Evolutionary conservation across 2,797 vertebrate species (phyloP).

Genomic region (Nasua narica): DNA sequence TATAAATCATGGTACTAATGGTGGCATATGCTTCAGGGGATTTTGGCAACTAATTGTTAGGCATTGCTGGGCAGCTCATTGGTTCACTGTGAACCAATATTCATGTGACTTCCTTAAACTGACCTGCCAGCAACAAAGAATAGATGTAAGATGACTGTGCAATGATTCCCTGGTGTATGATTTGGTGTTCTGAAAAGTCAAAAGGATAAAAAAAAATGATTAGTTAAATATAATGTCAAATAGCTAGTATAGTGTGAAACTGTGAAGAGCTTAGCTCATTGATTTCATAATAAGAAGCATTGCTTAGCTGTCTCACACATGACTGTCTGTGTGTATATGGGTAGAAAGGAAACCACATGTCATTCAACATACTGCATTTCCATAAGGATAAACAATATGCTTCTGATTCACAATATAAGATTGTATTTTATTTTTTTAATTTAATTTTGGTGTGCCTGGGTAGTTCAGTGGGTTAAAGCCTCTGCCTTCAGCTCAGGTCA

Average conservation of each 20-base stretch:
- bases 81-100: background rate
- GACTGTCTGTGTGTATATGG: background rate
- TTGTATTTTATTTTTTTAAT: too few relatives aligned
- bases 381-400: background rate
- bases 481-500: too few relatives aligned
- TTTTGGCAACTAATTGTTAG: too few relatives aligned
- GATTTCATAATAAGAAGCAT: background rate
- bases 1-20: background rate
- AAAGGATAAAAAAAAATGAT: background rate
- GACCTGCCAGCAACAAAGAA: fast-evolving
- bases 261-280: background rate
- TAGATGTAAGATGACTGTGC: background rate
- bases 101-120: background rate
- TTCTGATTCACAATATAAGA: background rate
- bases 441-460: too few relatives aligned
- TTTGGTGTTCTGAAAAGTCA: background rate
- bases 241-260: background rate
- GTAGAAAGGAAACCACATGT: background rate
- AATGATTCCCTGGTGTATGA: background rate
- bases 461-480: too few relatives aligned
- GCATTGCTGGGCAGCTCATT: too few relatives aligned
- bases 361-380: background rate
- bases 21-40: background rate
- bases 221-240: background rate
- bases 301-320: background rate